Evolutionary conservation across 2,113 vertebrate genomes (phyloP).

Genomic region (Corythornis madagascariensis): DNA sequence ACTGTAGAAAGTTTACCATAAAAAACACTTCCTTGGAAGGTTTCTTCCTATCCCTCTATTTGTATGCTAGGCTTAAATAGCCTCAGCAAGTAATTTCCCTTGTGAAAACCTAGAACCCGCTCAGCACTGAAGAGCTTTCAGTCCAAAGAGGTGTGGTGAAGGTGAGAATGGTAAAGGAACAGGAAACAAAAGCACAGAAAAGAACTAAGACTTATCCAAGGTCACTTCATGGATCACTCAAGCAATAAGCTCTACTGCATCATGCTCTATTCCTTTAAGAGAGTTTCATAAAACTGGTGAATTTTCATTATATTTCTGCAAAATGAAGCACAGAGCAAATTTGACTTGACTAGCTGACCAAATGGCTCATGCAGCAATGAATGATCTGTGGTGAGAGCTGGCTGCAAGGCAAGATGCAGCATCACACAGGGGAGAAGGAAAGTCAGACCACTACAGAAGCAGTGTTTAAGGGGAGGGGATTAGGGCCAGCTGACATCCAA

Average conservation of each 20-base stretch:
- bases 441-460: not conserved
- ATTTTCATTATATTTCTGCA: not conserved
- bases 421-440: not conserved
- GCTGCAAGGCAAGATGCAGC: not conserved
- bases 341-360: constrained; percentile 5
- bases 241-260: not conserved
- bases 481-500: not conserved
- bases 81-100: not conserved
- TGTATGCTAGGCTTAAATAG: not conserved
- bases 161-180: not conserved
- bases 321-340: constrained; percentile 5
- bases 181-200: not conserved
- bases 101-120: not conserved
- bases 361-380: not conserved
- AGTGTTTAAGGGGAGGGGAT: not conserved
- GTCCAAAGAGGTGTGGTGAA: not conserved
- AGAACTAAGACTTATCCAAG: not conserved
- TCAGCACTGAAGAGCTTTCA: not conserved
- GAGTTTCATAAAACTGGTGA: not conserved
- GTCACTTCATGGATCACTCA: not conserved
- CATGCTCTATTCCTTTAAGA: not conserved
- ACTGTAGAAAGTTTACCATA: not conserved
- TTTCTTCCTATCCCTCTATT: not conserved
- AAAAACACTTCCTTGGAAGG: not conserved
- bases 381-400: not conserved